Evolutionary conservation across 2,113 vertebrate genomes (phyloP), one percentile per base, ranked within the genome.

Genomic region (Microtus montanus): DNA sequence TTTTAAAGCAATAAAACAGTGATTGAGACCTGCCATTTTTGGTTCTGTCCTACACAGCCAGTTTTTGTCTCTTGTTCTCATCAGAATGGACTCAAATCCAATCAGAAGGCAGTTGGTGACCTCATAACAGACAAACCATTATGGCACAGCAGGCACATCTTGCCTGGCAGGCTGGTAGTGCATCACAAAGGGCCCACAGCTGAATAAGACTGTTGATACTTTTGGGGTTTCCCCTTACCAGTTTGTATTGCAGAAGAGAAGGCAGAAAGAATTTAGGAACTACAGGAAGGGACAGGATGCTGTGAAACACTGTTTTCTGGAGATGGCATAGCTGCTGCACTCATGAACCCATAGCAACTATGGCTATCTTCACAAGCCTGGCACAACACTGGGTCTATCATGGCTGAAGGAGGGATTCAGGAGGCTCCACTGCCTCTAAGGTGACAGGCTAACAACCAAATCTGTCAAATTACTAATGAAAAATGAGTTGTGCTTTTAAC

Each of bases 391-490:
- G 28, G 13, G 0, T 35, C 77, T 52, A 20, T 20, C 47, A 20
- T 20, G 30, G 19, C 4, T 52, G 49, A 35, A 54, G 77, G 47
- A 79, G 47, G 47, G 30, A 30, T 79, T 79, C 47, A 52, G 15
- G 47, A 35, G 4, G 4, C 49, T 9, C 49, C 2, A 8, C 17
- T 35, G 1, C 20, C 47, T 17, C 28, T 35, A 49, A 35, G 17
- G 30, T 19, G 14, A 47, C 5, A 63, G 38, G 66, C 92, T 95
- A 89, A 91, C 74, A 90, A 71, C 19, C 30, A 89, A 82, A 77
- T 7, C 12, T 75, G 28, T 12, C 10, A 5, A 3, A n/a, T 54
- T 87, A 30, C 20, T 41, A 49, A 83, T 44, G 77, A 68, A 79
- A 52, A 83, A 87, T 70, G 52, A 91, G 41, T 33, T 28, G 11